Conservation (phyloP, 2,797 vertebrate species). For the Myripristis jacobus region DNA sequence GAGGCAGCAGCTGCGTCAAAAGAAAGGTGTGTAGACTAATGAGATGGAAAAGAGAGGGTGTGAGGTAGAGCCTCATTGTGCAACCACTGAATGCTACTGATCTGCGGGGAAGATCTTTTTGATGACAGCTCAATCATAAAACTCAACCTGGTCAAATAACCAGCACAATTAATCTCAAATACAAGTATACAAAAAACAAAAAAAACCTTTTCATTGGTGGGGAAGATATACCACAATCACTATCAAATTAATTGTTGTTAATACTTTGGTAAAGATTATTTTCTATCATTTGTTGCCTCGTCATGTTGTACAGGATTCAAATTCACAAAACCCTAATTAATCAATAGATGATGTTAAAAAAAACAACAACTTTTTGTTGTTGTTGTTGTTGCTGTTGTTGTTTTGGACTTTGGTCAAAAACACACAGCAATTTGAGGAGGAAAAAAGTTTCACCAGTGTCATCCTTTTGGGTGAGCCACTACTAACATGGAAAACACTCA, state of each 20-base stretch:
- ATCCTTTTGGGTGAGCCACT: constrained; percentile 58
- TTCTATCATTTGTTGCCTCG: constrained; percentile 29
- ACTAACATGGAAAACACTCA: constrained; percentile 75
- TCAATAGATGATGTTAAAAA: constrained; percentile 2
- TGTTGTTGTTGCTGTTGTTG: constrained; percentile 32
- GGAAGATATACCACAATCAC: background rate
- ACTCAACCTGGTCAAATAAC: constrained; percentile 60
- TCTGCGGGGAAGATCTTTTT: constrained; percentile 59
- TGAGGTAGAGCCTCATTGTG: constrained; percentile 73
- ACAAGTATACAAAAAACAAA: constrained; percentile 20
- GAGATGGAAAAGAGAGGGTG: constrained; percentile 82
- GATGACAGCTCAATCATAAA: constrained; percentile 77
- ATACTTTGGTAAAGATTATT: background rate
- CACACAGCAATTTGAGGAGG: background rate
- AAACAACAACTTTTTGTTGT: background rate
- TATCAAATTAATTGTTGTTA: background rate
- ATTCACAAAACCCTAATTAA: background rate
- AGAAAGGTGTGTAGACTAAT: constrained; percentile 86
- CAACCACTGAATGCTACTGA: constrained; percentile 65
- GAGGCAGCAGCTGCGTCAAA: constrained; percentile 84
- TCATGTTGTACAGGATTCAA: constrained; percentile 1
- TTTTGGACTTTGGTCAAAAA: background rate
- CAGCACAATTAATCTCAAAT: constrained; percentile 31
- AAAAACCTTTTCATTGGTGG: background rate
- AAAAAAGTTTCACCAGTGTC: constrained; percentile 65